Evolutionary conservation across 2,888 invertebrate species (phyloP).

Genomic region (Erebia aethiops): DNA sequence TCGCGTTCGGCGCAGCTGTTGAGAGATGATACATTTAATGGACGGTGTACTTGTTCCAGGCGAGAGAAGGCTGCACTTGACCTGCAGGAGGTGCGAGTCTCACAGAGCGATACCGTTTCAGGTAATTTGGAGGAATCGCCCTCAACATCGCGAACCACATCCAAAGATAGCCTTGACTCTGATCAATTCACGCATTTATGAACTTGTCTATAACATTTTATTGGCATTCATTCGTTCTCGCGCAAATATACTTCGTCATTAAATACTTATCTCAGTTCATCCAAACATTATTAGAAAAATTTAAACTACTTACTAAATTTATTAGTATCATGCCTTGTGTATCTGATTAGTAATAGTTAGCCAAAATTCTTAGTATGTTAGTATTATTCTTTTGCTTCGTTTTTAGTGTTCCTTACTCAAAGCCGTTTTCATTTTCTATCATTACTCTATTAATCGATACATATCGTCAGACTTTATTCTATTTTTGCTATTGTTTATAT

Average conservation of each 20-base stretch:
- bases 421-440: not conserved
- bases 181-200: constrained; percentile 71
- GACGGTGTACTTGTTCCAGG: constrained; percentile 57
- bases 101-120: constrained; percentile 84
- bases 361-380: not conserved
- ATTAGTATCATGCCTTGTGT: constrained; percentile 9
- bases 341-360: not conserved
- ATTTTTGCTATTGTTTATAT: constrained; percentile 26
- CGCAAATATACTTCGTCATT: not conserved
- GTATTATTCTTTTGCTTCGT: not conserved
- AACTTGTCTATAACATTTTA: constrained; percentile 21
- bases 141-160: constrained; percentile 78
- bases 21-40: not conserved
- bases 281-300: not conserved
- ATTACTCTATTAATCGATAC: not conserved
- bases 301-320: not conserved
- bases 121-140: constrained; percentile 81
- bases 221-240: not conserved
- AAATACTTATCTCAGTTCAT: too few relatives aligned
- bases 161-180: constrained; percentile 68
- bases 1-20: too few relatives aligned
- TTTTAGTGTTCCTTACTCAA: not conserved
- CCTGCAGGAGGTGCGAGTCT: constrained; percentile 75
- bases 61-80: constrained; percentile 84
- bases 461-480: not conserved